These are phyloP conservation scores for Astyanax mexicanus DNA, from an alignment of 2,797 vertebrate species.

Conservation along the genomic window DNA sequence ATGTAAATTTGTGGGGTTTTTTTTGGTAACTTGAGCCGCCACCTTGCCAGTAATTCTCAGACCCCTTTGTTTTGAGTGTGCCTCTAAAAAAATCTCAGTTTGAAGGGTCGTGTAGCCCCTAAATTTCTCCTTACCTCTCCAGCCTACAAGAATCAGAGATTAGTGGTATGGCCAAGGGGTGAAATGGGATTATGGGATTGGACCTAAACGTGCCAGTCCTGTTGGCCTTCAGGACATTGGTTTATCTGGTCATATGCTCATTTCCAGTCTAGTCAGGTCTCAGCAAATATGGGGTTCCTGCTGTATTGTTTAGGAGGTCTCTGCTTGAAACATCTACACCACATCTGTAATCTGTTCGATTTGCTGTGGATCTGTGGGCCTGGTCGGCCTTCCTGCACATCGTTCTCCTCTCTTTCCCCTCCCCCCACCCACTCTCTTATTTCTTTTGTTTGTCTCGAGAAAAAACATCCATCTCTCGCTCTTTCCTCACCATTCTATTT, in stretches of 20 bases:
- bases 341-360: conserved; percentile 10
- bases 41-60: too few species aligned
- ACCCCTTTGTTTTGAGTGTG: too few species aligned
- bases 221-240: not conserved
- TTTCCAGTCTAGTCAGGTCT: not conserved
- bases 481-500: not conserved
- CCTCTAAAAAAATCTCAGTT: too few species aligned
- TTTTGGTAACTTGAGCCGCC: too few species aligned
- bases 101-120: too few species aligned
- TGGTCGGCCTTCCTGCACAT: conserved; percentile 5
- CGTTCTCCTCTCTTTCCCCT: conserved; percentile 29
- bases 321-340: conserved; percentile 15
- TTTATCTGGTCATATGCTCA: not conserved
- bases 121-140: too few species aligned
- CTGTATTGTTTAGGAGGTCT: not conserved
- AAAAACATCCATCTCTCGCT: not conserved
- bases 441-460: conserved; percentile 4
- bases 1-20: too few species aligned
- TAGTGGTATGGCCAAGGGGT: too few species aligned
- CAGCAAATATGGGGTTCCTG: too few species aligned
- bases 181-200: too few species aligned
- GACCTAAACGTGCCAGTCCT: too few species aligned
- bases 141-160: too few species aligned
- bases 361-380: not conserved
- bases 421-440: conserved; percentile 15